Base-by-base conservation (phyloP, 2,113 vertebrate genomes). In the Melanocharis versteri region DNA sequence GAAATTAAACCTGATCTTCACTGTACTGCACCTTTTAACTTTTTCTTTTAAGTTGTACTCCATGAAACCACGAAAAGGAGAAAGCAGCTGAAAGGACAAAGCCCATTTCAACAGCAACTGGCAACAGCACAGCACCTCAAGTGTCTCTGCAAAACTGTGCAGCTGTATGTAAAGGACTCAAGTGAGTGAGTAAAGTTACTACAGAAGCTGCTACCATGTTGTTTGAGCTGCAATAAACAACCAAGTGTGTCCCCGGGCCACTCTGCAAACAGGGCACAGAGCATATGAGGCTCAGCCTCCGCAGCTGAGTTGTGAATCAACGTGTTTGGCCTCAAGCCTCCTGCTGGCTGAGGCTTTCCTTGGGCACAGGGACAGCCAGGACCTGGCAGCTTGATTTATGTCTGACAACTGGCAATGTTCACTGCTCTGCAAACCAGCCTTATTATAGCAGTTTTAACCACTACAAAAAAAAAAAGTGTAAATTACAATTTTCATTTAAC, bases 241-340 rank as follows among this genome's bases (percentile, higher is more conserved):
- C 4, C 23, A 80, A 15, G 15, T 19, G 37, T 13, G 39, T 39
- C 30, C 64, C 57, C 27, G 2, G 5, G 40, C 20, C 26, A 7
- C 0, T 2, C 0, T 53, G 50, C 54, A 64, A 75, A 62, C 6
- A 19, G 40, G 70, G 70, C 3, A 2, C 22, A 6, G 0, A 2
- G 72, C 44, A 48, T 1, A 0, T 2, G 16, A 83, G 70, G 20
- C 48, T 71, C 5, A 0, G 51, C 21, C 44, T 82, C 40, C 13
- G 37, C 20, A 57, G 57, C 37, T 6, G 11, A 57, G n/a, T 6
- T 21, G 50, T 13, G n/a, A 82, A n/a, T 24, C 10, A 18, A 14
- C 0, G 0, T 11, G 31, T 48, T 70, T 61, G 2, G 7, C 35
- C n/a, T 61, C 78, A 6, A 15, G 33, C 51, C 39, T 66, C 17